Conservation (phyloP, 37 sponge, comb jelly and placozoan species). For the Amphimedon queenslandica region DNA sequence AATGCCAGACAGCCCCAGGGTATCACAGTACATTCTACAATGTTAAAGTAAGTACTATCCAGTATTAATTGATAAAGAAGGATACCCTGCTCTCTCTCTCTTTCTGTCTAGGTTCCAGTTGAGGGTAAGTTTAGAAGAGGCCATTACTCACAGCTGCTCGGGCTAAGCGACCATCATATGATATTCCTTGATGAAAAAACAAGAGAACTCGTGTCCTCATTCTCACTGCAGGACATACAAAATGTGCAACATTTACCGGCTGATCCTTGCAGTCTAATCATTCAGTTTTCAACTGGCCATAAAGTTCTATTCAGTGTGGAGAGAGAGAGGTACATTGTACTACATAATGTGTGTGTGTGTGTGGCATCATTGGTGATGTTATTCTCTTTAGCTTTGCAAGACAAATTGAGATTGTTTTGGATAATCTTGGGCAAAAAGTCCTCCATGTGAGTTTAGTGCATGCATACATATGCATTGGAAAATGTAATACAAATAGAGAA, state of each 20-base stretch:
- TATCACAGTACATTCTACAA: conserved; percentile 76
- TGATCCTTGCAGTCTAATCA: neutral
- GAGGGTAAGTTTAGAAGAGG: neutral
- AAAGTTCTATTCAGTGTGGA: conserved; percentile 32
- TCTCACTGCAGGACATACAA: conserved; percentile 19
- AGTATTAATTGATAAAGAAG: no score
- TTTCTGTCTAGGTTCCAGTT: neutral
- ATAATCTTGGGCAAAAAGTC: conserved; percentile 6
- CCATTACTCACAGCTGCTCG: conserved; percentile 45
- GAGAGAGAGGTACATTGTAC: conserved; percentile 1
- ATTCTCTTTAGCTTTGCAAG: neutral
- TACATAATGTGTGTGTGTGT: no score
- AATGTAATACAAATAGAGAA: no score
- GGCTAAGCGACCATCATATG: conserved; percentile 56
- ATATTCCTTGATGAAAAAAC: conserved; percentile 78
- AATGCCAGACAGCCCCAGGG: conserved; percentile 66
- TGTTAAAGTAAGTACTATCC: conserved; percentile 69
- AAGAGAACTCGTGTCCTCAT: conserved; percentile 30
- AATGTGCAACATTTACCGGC: neutral
- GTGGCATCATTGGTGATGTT: no score
- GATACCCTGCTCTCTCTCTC: neutral
- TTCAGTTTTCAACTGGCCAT: neutral
- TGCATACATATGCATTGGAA: neutral
- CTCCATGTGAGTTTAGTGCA: neutral
- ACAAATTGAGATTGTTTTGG: neutral